Conservation (phyloP, 2,888 invertebrate genomes). For the Macrosoma leucophasiata region DNA sequence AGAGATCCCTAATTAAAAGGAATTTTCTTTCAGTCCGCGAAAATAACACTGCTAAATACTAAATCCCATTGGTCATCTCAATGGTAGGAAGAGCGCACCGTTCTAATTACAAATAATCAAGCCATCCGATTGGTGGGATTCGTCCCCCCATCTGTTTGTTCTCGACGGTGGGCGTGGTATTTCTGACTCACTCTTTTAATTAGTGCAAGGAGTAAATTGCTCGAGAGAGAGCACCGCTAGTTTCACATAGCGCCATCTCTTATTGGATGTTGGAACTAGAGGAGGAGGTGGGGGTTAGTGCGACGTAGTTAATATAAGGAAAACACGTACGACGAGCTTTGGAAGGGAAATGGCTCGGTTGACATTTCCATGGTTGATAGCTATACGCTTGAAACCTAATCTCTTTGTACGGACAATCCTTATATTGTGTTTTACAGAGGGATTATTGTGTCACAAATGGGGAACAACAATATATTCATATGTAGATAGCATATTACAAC, state of each 20-base stretch:
- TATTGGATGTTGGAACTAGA: conserved; percentile 67
- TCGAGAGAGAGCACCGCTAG: conserved; percentile 66
- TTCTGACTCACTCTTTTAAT: conserved; percentile 74
- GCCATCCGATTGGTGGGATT: conserved; percentile 58
- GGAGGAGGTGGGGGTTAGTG: conserved; percentile 59
- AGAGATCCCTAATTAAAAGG: conserved; percentile 25
- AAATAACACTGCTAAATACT: conserved; percentile 56
- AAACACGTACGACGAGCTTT: conserved; percentile 68
- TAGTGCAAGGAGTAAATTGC: conserved; percentile 77
- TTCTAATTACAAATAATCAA: conserved; percentile 77
- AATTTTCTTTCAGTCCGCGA: conserved; percentile 26
- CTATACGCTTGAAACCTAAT: conserved; percentile 44
- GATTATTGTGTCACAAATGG: too few relatives aligned
- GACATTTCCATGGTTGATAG: conserved; percentile 62
- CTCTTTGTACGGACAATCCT: conserved; percentile 33
- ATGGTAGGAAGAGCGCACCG: conserved; percentile 58
- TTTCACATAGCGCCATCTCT: conserved; percentile 67
- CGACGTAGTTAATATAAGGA: conserved; percentile 70
- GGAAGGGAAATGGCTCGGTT: conserved; percentile 65
- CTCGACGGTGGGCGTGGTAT: conserved; percentile 64
- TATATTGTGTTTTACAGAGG: too few relatives aligned
- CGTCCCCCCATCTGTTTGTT: conserved; percentile 71
- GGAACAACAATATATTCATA: too few relatives aligned
- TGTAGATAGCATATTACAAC: too few relatives aligned
- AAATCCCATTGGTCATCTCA: conserved; percentile 70